phyloP scores from a whole-genome alignment of 2,797 vertebrate genomes.

The Mormyrops boulengeri region DNA sequence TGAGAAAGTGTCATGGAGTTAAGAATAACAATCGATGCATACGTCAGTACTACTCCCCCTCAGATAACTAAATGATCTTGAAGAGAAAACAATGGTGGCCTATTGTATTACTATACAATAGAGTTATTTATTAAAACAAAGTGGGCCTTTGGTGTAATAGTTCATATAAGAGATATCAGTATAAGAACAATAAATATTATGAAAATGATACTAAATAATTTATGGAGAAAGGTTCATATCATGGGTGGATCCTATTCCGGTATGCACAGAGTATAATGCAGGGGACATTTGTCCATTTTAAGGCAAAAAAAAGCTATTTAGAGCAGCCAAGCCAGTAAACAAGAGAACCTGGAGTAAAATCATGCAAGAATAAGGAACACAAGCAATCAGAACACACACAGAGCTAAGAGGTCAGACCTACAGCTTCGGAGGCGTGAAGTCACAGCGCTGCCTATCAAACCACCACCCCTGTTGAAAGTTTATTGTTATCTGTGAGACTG shows the following conservation, averaged over 20 bases:
- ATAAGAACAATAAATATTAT: not conserved
- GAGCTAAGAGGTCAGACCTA: not conserved
- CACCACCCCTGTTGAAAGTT: not conserved
- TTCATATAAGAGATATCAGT: not conserved
- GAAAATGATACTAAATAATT: not conserved
- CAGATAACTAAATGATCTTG: not conserved
- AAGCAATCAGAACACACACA: not conserved
- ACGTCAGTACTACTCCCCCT: not conserved
- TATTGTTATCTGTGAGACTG: not conserved
- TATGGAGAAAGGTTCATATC: not conserved
- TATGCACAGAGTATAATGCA: not conserved
- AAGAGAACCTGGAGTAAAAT: not conserved
- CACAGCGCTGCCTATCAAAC: no score
- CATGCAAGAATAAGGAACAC: not conserved
- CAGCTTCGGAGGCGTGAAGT: not conserved
- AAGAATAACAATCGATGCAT: not conserved
- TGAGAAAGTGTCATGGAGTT: not conserved
- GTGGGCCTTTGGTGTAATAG: not conserved
- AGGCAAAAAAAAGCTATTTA: not conserved
- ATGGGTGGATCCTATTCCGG: not conserved
- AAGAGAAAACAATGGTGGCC: not conserved
- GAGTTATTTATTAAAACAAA: not conserved
- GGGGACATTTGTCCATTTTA: not conserved
- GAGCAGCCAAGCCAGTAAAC: not conserved
- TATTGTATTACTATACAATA: not conserved